Evolutionary conservation across 2,797 vertebrate genomes (phyloP).

Genomic region (Bradypodion ventrale): DNA sequence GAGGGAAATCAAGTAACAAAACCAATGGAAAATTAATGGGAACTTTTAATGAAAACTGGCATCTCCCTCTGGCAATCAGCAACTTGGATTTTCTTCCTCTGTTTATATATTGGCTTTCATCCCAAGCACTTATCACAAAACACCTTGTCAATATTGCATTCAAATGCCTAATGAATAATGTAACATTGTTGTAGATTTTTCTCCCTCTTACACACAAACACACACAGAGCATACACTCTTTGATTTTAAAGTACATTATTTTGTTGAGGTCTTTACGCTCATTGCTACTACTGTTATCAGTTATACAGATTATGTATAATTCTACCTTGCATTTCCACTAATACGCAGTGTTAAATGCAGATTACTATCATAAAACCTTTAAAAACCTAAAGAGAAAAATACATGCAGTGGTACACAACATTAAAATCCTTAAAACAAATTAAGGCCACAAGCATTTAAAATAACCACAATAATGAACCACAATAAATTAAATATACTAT

Average conservation of each 20-base stretch:
- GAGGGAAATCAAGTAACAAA: slow-evolving; percentile 25
- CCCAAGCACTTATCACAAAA: background rate
- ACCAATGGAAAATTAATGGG: background rate
- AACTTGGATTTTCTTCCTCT: background rate
- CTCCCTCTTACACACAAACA: background rate
- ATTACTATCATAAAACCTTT: no score
- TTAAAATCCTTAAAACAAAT: no score
- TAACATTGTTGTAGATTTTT: background rate
- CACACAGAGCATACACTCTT: no score
- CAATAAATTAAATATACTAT: no score
- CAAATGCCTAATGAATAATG: background rate
- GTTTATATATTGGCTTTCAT: background rate
- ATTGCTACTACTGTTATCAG: no score
- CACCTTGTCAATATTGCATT: slow-evolving; percentile 1
- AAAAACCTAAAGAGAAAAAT: no score
- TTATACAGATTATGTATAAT: background rate
- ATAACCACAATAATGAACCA: no score
- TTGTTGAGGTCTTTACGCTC: background rate
- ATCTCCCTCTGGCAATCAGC: slow-evolving; percentile 17
- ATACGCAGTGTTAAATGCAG: no score
- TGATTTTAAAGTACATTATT: background rate
- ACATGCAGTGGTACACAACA: no score
- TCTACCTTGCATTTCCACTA: no score
- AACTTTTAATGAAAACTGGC: slow-evolving; percentile 16
- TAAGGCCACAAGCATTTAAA: no score